Evolutionary conservation across 2,888 invertebrate genomes (phyloP).

Genomic region (Apantesis nais): DNA sequence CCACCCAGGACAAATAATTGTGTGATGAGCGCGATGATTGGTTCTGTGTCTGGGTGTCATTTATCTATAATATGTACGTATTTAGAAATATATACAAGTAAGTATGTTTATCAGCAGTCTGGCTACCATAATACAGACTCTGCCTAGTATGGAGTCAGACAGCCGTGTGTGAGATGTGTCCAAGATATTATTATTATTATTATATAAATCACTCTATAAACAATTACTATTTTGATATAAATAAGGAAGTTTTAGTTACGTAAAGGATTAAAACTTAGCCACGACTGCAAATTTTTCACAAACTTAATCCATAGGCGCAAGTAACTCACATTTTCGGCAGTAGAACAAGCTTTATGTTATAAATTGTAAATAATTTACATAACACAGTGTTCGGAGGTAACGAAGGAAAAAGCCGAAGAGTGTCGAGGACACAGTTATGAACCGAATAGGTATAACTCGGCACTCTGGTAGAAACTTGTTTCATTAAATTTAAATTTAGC

Average conservation of each 20-base stretch:
- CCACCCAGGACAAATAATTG: too few relatives aligned
- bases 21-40: too few relatives aligned
- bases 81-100: too few relatives aligned
- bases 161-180: too few relatives aligned
- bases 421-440: slow-evolving; percentile 57
- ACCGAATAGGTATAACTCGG: slow-evolving; percentile 63
- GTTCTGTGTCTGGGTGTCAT: too few relatives aligned
- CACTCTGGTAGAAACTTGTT: slow-evolving; percentile 72
- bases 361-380: slow-evolving; percentile 59
- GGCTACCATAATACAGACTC: too few relatives aligned
- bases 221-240: too few relatives aligned
- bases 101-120: too few relatives aligned
- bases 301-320: slow-evolving; percentile 12
- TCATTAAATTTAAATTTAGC: slow-evolving; percentile 81
- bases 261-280: neutral
- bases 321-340: slow-evolving; percentile 25
- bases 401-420: slow-evolving; percentile 53
- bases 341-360: slow-evolving; percentile 29
- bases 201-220: too few relatives aligned
- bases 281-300: slow-evolving; percentile 20
- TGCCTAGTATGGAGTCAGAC: too few relatives aligned
- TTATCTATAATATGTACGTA: too few relatives aligned
- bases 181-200: too few relatives aligned
- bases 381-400: slow-evolving; percentile 59
- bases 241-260: neutral